A percentile compares a stretch with the other conserved stretches of the same genome.
These are phyloP conservation scores for Novumbra hubbsi DNA, from an alignment of 2,797 vertebrate genomes.

Conservation along the genomic window DNA sequence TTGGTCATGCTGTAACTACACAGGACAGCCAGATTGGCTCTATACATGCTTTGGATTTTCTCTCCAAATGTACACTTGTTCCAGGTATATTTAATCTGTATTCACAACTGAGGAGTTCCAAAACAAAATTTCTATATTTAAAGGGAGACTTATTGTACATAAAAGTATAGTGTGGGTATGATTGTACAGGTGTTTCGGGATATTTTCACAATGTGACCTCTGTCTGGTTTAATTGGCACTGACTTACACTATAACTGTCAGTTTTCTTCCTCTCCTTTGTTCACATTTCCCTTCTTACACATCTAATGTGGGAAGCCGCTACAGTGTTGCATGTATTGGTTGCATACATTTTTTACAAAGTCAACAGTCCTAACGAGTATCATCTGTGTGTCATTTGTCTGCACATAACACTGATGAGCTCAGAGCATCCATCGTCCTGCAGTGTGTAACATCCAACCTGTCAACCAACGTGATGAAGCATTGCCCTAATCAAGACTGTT, in stretches of 20 bases:
- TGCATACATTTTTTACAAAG: not conserved
- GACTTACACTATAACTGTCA: constrained; percentile 37
- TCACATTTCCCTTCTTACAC: constrained; percentile 16
- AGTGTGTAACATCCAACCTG: not conserved
- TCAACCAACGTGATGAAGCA: not conserved
- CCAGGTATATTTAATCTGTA: not conserved
- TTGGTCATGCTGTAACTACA: not conserved
- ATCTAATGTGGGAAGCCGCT: not conserved
- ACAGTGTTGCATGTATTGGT: not conserved
- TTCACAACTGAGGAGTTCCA: not conserved
- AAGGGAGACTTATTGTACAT: not conserved
- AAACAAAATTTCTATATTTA: not conserved
- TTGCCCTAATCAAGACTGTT: not conserved
- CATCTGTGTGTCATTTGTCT: not conserved
- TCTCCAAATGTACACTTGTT: not conserved
- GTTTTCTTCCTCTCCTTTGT: not conserved
- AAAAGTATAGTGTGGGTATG: constrained; percentile 5
- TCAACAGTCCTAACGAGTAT: not conserved
- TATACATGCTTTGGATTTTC: not conserved
- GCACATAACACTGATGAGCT: not conserved
- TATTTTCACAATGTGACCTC: no score
- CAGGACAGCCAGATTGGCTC: not conserved
- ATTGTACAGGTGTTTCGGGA: constrained; percentile 10
- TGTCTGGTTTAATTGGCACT: not conserved
- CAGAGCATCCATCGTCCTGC: not conserved